Evolutionary conservation across 92 coral and sea anemone genomes (phyloP).

Genomic region (Pocillopora meandrina): DNA sequence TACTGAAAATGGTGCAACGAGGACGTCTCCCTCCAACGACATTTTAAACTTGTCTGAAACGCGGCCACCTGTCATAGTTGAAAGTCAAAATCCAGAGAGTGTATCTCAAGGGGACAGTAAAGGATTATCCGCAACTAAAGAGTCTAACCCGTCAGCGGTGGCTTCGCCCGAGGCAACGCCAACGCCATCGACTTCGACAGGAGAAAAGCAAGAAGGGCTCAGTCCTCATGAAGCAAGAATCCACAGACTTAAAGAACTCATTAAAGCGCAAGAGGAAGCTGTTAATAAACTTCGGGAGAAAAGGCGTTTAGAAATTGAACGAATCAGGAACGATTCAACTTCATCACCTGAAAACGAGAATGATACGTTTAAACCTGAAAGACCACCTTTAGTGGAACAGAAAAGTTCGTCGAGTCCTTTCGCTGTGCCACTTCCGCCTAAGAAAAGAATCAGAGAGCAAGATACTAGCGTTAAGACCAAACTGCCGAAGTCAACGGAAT

Average conservation of each 20-base stretch:
- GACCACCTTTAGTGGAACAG: constrained; percentile 10
- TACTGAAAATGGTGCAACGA: not conserved
- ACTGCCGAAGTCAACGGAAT: constrained; percentile 34
- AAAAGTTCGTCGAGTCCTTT: constrained; percentile 56
- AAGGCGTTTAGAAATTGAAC: constrained; percentile 74
- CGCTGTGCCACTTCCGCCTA: constrained; percentile 81
- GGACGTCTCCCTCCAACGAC: not conserved
- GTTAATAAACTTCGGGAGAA: constrained; percentile 77
- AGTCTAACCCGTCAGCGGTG: not conserved
- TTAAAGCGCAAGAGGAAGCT: constrained; percentile 83
- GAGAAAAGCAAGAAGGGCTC: constrained; percentile 39
- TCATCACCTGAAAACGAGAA: constrained; percentile 18
- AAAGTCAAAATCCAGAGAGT: not conserved
- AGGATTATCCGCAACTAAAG: not conserved
- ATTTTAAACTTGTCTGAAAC: not conserved
- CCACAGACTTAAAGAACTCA: constrained; percentile 81
- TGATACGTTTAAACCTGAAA: constrained; percentile 2
- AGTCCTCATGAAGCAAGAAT: constrained; percentile 89
- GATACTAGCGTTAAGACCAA: constrained; percentile 27
- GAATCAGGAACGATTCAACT: constrained; percentile 42
- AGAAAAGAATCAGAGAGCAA: constrained; percentile 38
- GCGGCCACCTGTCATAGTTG: not conserved
- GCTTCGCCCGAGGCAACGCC: constrained; percentile 14
- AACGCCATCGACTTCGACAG: constrained; percentile 16
- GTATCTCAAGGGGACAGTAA: not conserved